Evolutionary conservation across 2,797 vertebrate genomes (phyloP).

Genomic region (Hypotaenidia okinawae): DNA sequence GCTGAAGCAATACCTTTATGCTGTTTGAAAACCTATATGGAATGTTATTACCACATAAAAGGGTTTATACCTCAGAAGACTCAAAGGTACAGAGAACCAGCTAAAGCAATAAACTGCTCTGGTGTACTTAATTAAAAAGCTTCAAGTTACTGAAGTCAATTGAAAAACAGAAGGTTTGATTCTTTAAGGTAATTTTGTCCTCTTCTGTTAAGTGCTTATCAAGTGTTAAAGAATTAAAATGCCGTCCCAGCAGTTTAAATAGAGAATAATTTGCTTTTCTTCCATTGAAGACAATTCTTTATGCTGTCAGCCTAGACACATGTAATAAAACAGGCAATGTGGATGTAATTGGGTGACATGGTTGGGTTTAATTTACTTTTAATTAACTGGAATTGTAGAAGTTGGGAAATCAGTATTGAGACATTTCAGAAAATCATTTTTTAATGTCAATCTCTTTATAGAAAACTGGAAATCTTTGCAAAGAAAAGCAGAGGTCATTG

Average conservation of each 20-base stretch:
- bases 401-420: conserved; percentile 5
- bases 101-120: conserved; percentile 73
- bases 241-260: conserved; percentile 55
- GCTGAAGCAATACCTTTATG: conserved; percentile 49
- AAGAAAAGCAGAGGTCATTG: not conserved
- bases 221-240: conserved; percentile 73
- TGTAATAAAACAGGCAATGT: conserved; percentile 62
- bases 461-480: not conserved
- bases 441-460: not conserved
- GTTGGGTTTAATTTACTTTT: conserved; percentile 71
- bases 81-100: conserved; percentile 66
- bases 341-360: conserved; percentile 66
- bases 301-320: conserved; percentile 67
- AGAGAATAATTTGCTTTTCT: conserved; percentile 70
- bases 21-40: conserved; percentile 55
- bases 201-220: conserved; percentile 70
- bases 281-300: conserved; percentile 68
- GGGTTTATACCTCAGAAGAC: conserved; percentile 61
- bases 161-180: conserved; percentile 71
- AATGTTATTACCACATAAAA: conserved; percentile 70
- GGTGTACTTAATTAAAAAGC: conserved; percentile 76
- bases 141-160: conserved; percentile 66
- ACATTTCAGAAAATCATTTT: conserved; percentile 34
- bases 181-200: conserved; percentile 71
- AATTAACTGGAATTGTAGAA: conserved; percentile 55